Base-by-base conservation (phyloP, 2,113 vertebrate species). In the Gambusia affinis region DNA sequence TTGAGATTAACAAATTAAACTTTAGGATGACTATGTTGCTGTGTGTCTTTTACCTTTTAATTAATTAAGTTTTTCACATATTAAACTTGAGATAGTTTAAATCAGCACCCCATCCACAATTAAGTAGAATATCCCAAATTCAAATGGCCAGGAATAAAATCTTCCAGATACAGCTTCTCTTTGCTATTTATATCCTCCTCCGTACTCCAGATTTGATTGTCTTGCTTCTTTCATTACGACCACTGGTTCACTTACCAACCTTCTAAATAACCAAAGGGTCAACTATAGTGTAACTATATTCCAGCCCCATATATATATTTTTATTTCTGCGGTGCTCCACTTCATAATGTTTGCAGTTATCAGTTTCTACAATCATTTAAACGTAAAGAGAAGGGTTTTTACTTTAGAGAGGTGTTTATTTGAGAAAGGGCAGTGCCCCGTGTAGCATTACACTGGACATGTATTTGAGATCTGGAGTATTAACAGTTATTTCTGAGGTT, bases 401-500 rank as follows among this genome's bases (percentile, higher is more conserved):
- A 57, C 24, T 57, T 57, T 47, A 42, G 31, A 72, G 22, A 3
- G 51, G 70, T 87, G 89, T 90, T 89, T 88, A 92, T 91, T 84
- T 80, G 87, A 84, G 85, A 92, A 89, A 6, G 27, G 0, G 54
- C 76, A 57, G 75, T 33, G 57, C 70, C 31, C 77, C 81, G 63
- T 72, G 68, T 51, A 24, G 51, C 24, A 71, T 74, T 76, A 67
- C 76, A 79, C 3, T 22, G 71, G 80, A 86, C 85, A 83, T 75
- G 69, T 73, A 73, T 79, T 65, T 60, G 79, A 74, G 79, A 82
- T 80, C 79, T 57, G 31, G 74, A 84, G 86, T 62, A 89, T 91
- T 90, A 85, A 89, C 90, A 90, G 89, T 87, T 83, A 78, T 87
- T 80, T 37, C 65, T 74, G 72, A 74, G 88, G 75, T 83, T 80